These are phyloP conservation scores for Coptodon rendalli DNA, from an alignment of 2,113 vertebrate genomes.

Conservation along the genomic window DNA sequence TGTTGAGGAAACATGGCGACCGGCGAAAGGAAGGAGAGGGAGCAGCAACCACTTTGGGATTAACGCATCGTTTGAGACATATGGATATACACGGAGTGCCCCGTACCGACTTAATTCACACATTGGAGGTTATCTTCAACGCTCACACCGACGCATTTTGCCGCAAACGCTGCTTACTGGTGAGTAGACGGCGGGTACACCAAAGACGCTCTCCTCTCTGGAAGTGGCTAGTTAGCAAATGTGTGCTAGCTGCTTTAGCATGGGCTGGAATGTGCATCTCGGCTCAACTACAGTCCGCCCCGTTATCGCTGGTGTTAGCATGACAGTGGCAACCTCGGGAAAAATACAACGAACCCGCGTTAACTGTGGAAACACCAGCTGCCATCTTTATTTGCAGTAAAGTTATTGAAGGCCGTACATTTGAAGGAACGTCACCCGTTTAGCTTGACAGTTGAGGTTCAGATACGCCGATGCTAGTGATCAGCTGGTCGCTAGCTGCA, in stretches of 20 bases:
- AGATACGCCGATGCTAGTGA: conserved; percentile 5
- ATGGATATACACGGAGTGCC: conserved; percentile 49
- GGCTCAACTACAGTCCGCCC: neutral
- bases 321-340: neutral
- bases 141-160: neutral
- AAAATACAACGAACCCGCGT: accelerated
- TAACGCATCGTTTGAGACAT: conserved; percentile 39
- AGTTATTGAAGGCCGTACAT: neutral
- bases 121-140: neutral
- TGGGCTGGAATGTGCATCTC: conserved; percentile 1
- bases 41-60: conserved; percentile 31
- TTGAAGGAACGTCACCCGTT: neutral
- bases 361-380: neutral
- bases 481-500: conserved; percentile 31
- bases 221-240: conserved; percentile 17
- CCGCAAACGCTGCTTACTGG: conserved; percentile 25
- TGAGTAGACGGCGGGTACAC: conserved; percentile 23
- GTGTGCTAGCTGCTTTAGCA: conserved; percentile 23
- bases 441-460: conserved; percentile 33
- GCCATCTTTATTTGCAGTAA: neutral
- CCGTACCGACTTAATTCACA: conserved; percentile 11
- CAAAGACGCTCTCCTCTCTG: neutral
- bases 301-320: neutral
- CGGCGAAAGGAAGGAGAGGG: conserved; percentile 31
- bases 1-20: conserved; percentile 63